These are phyloP conservation scores for Proterorhinus semilunaris DNA, from an alignment of 2,113 vertebrate genomes.

Conservation along the genomic window DNA sequence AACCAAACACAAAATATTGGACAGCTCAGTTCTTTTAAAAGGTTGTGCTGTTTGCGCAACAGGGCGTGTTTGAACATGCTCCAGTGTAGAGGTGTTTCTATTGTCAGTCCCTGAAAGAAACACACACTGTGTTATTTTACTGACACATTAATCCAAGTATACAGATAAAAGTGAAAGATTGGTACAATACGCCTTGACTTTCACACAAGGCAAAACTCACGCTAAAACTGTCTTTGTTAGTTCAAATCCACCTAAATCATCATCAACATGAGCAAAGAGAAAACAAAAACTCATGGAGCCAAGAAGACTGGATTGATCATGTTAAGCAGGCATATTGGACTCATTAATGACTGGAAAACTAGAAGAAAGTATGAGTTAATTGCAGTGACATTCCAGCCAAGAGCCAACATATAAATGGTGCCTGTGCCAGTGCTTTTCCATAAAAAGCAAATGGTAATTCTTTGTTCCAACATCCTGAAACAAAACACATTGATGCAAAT, in stretches of 20 bases:
- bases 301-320: slow-evolving; percentile 29
- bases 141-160: background rate
- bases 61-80: slow-evolving; percentile 57
- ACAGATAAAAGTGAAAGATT: background rate
- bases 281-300: slow-evolving; percentile 12
- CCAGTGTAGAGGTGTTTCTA: slow-evolving; percentile 25
- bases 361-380: slow-evolving; percentile 49
- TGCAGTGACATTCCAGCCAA: slow-evolving; percentile 48
- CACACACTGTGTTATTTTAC: background rate
- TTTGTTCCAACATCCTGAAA: slow-evolving; percentile 27
- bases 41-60: slow-evolving; percentile 61
- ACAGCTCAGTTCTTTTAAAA: slow-evolving; percentile 64
- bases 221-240: background rate
- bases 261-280: slow-evolving; percentile 11
- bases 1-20: slow-evolving; percentile 69
- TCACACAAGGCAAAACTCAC: background rate
- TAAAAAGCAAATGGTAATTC: slow-evolving; percentile 31
- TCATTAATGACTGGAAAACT: slow-evolving; percentile 64
- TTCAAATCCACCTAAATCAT: slow-evolving; percentile 21
- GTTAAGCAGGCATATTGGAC: slow-evolving; percentile 40
- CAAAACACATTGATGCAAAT: slow-evolving; percentile 29
- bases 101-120: slow-evolving; percentile 22
- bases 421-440: slow-evolving; percentile 32
- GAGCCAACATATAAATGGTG: slow-evolving; percentile 44
- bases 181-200: background rate